Conservation (phyloP, 1,140 invertebrate genomes). For the Lepidurus packardi region DNA sequence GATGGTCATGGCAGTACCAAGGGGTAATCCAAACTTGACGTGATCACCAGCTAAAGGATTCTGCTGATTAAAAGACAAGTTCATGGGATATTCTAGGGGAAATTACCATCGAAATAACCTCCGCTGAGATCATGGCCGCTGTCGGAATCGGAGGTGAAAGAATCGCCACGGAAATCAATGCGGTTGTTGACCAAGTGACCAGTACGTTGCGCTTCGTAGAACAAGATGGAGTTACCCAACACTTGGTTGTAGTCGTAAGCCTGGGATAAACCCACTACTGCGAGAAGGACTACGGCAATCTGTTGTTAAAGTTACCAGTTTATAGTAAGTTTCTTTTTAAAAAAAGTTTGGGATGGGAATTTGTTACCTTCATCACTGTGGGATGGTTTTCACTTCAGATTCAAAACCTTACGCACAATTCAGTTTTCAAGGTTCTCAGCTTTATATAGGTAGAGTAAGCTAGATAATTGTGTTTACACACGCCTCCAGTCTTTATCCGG, state of each 20-base stretch:
- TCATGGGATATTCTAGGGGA: neutral
- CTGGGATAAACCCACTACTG: conserved; percentile 22
- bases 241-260: conserved; percentile 40
- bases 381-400: neutral
- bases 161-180: conserved; percentile 44
- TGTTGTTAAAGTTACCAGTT: neutral
- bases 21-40: conserved; percentile 46
- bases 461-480: neutral
- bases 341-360: neutral
- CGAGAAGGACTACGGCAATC: neutral
- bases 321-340: neutral
- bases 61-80: neutral
- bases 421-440: neutral
- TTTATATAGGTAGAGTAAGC: neutral
- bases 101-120: conserved; percentile 46
- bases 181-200: conserved; percentile 43
- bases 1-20: conserved; percentile 43
- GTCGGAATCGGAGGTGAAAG: conserved; percentile 43
- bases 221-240: conserved; percentile 44
- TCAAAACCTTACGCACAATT: neutral
- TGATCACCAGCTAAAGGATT: conserved; percentile 43
- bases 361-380: neutral
- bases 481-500: neutral
- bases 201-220: conserved; percentile 47
- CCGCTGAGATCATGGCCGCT: conserved; percentile 44